phyloP scores from a whole-genome alignment of 2,888 invertebrate species.

The Dinocampus coccinellae region DNA sequence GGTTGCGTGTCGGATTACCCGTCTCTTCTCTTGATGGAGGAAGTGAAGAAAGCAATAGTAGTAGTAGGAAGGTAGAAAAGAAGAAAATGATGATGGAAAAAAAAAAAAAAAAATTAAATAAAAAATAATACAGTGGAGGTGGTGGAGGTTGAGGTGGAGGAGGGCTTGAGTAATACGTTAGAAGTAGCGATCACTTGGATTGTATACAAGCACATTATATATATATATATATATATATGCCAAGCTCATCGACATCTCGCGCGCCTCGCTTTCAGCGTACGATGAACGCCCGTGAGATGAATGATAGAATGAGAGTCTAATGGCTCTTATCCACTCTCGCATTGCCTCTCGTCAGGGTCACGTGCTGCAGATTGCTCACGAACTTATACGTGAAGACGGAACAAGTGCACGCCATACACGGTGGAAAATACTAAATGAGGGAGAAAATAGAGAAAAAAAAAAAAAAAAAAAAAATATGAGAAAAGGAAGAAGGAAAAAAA shows the following conservation, averaged over 20 bases:
- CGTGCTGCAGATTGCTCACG: conserved; percentile 40
- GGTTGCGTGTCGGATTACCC: conserved; percentile 12
- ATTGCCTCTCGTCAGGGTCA: conserved; percentile 37
- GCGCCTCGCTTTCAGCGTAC: conserved; percentile 6
- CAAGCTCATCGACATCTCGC: conserved; percentile 32
- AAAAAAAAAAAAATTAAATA: too few species aligned
- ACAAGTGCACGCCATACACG: background rate
- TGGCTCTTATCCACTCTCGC: conserved; percentile 39
- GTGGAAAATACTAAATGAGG: background rate
- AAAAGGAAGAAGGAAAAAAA: background rate
- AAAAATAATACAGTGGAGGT: background rate
- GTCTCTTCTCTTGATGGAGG: background rate
- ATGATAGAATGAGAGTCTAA: conserved; percentile 38
- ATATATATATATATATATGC: background rate
- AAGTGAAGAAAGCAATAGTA: background rate
- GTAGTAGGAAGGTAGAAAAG: background rate
- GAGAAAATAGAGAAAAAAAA: background rate
- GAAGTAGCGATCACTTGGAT: conserved; percentile 5
- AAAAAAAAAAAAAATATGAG: background rate
- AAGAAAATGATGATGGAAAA: background rate
- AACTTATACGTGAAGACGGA: conserved; percentile 10
- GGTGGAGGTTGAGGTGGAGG: background rate
- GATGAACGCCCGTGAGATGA: conserved; percentile 31
- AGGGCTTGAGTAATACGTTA: conserved; percentile 29
- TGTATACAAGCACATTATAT: conserved; percentile 2